Conservation (phyloP, 1,140 invertebrate species). For the Drusus annulatus region DNA sequence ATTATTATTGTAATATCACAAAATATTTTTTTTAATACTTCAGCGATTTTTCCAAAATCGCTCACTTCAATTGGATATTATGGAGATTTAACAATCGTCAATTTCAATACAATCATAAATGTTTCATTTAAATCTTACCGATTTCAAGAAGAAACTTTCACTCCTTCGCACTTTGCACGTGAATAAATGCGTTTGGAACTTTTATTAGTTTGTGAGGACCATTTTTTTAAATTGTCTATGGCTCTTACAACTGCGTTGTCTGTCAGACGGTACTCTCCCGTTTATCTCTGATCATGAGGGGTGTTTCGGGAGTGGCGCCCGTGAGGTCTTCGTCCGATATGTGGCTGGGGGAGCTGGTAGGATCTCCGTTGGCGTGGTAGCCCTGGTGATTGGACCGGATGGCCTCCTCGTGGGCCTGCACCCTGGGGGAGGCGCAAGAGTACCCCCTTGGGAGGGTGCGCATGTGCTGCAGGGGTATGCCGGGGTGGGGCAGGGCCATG, state of each 20-base stretch:
- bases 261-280: conserved; percentile 59
- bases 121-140: too few species aligned
- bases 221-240: conserved; percentile 11
- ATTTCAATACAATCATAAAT: too few species aligned
- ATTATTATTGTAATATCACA: conserved; percentile 28
- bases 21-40: conserved; percentile 37
- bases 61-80: too few species aligned
- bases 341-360: conserved; percentile 49
- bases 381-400: conserved; percentile 15
- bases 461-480: conserved; percentile 67
- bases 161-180: not conserved
- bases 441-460: conserved; percentile 53
- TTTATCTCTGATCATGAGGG: conserved; percentile 57
- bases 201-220: conserved; percentile 28
- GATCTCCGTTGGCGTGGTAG: conserved; percentile 48
- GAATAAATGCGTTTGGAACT: not conserved
- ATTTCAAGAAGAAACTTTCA: not conserved
- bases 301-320: conserved; percentile 51
- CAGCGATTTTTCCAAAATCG: not conserved
- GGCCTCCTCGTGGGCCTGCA: conserved; percentile 35
- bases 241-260: conserved; percentile 55
- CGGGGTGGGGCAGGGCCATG: conserved; percentile 62
- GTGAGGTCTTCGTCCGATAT: conserved; percentile 55
- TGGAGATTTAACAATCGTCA: too few species aligned
- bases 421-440: conserved; percentile 54